These are phyloP conservation scores for Pogonognathellus flavescens DNA, from an alignment of 1,140 invertebrate species.

Conservation along the genomic window DNA sequence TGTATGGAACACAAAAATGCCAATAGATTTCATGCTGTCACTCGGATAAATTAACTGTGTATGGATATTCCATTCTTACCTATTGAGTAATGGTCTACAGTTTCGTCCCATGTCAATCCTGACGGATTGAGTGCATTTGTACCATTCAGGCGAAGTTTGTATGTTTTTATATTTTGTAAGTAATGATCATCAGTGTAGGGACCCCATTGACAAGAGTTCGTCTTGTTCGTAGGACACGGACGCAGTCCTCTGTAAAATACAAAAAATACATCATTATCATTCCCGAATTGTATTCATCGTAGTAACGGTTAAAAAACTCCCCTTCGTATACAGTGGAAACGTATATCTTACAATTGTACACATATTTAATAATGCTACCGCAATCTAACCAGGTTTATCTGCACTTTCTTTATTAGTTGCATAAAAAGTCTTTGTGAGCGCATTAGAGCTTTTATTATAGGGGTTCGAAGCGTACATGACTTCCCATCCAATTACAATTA, in stretches of 20 bases:
- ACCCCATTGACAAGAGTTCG: conserved; percentile 62
- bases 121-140: conserved; percentile 57
- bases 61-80: conserved; percentile 19
- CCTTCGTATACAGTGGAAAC: too few species aligned
- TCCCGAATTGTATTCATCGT: too few species aligned
- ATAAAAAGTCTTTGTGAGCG: too few species aligned
- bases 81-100: conserved; percentile 60
- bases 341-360: too few species aligned
- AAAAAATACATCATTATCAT: neutral
- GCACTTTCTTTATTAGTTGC: too few species aligned
- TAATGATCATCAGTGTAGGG: conserved; percentile 61
- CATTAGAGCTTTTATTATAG: too few species aligned
- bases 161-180: conserved; percentile 31
- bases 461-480: too few species aligned
- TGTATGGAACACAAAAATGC: too few species aligned
- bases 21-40: neutral
- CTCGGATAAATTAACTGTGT: neutral
- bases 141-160: conserved; percentile 56
- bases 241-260: neutral
- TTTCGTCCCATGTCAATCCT: conserved; percentile 58
- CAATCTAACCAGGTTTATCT: too few species aligned
- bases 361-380: too few species aligned
- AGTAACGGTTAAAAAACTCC: too few species aligned
- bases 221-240: conserved; percentile 11
- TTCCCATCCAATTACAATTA: too few species aligned